phyloP scores from a whole-genome alignment of 2,797 vertebrate genomes.

The Emydoidea blandingii region DNA sequence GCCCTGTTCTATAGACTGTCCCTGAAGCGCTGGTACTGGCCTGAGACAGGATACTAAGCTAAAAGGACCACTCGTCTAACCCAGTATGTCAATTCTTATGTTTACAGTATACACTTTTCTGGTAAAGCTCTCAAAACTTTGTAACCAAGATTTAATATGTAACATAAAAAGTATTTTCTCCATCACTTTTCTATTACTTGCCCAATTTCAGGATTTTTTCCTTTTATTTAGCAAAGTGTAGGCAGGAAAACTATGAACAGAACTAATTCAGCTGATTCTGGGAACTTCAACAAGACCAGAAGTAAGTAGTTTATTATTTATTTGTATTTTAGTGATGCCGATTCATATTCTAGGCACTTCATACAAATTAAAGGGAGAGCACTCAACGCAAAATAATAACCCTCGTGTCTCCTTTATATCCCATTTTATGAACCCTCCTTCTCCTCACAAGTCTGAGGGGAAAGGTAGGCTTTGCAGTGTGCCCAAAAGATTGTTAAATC shows the following conservation, averaged over 20 bases:
- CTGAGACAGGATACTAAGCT: no score
- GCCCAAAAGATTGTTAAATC: not conserved
- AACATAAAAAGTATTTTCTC: conserved; percentile 12
- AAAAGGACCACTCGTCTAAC: no score
- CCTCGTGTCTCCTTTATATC: not conserved
- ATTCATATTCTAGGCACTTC: not conserved
- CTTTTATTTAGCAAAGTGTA: conserved; percentile 18
- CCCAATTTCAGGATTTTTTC: conserved; percentile 19
- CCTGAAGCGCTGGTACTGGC: no score
- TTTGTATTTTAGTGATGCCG: conserved; percentile 17
- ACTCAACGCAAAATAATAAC: not conserved
- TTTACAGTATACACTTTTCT: conserved; percentile 32
- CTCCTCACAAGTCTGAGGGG: not conserved
- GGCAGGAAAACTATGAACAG: conserved; percentile 16
- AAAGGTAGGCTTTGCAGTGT: accelerated
- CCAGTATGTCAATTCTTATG: no score
- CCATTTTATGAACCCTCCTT: not conserved
- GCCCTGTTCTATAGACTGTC: no score
- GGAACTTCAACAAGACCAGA: not conserved
- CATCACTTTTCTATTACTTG: not conserved
- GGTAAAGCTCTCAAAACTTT: conserved; percentile 54
- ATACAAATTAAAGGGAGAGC: not conserved
- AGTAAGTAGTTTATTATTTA: not conserved
- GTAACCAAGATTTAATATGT: conserved; percentile 45
- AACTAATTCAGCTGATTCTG: not conserved